Percentiles rank a stretch among this genome's conserved stretches.
Conservation (phyloP, 2,888 invertebrate species). For the Drosophila eohydei region DNA sequence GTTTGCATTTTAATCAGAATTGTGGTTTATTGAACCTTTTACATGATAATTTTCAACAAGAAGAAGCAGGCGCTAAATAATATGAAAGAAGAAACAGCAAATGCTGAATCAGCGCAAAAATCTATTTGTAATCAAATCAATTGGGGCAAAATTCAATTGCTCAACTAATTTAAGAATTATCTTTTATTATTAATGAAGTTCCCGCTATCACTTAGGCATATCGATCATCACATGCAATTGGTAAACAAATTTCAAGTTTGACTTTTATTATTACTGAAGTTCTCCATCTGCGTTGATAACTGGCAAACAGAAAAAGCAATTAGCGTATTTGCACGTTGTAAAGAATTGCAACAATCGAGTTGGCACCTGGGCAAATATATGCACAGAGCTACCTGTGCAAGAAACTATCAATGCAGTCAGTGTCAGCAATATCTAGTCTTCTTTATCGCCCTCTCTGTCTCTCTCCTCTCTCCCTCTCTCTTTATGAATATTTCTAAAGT, state of each 20-base stretch:
- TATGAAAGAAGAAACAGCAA: neutral
- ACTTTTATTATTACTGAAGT: neutral
- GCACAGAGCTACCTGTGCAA: slow-evolving; percentile 6
- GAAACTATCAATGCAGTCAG: slow-evolving; percentile 14
- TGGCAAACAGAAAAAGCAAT: slow-evolving; percentile 34
- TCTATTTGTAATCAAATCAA: slow-evolving; percentile 1
- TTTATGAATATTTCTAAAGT: slow-evolving; percentile 5
- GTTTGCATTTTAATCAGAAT: slow-evolving; percentile 8
- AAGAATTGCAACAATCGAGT: slow-evolving; percentile 1
- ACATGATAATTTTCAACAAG: neutral
- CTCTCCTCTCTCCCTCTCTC: no score
- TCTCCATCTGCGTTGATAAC: slow-evolving; percentile 25
- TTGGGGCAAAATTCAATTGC: neutral
- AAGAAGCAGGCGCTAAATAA: slow-evolving; percentile 13
- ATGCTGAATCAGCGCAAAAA: neutral
- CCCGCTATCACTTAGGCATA: neutral
- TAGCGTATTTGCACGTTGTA: slow-evolving; percentile 24
- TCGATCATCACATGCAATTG: neutral
- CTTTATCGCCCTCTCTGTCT: neutral
- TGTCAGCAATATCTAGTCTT: slow-evolving; percentile 13
- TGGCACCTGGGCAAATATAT: slow-evolving; percentile 35
- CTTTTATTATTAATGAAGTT: neutral
- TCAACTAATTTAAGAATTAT: neutral
- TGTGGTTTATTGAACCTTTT: slow-evolving; percentile 28
- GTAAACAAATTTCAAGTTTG: neutral